Evolutionary conservation across 2,797 vertebrate genomes (phyloP).

Genomic region (Anguilla megastoma): DNA sequence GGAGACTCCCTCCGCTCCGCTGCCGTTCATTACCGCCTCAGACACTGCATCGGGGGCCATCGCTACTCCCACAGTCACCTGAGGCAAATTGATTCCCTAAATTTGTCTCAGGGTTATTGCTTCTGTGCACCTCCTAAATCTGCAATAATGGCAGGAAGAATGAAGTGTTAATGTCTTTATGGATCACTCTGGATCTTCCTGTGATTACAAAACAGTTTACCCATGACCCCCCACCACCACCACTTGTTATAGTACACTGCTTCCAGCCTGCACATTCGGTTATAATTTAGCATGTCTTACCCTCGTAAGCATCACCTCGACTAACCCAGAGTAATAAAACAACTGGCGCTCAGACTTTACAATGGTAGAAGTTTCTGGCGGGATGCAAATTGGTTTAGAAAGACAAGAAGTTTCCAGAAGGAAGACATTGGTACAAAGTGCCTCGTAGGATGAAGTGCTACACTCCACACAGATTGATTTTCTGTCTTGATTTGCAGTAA

Average conservation of each 20-base stretch:
- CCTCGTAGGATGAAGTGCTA: not conserved
- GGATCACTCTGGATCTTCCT: constrained; percentile 52
- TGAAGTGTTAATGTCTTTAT: constrained; percentile 64
- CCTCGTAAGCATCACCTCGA: not conserved
- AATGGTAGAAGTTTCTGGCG: not conserved
- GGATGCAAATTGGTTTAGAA: not conserved
- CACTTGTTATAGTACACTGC: not conserved
- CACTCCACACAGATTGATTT: not conserved
- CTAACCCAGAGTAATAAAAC: not conserved
- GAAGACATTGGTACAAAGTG: not conserved
- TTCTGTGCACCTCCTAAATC: constrained; percentile 51
- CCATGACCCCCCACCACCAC: constrained; percentile 30
- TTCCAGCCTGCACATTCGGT: not conserved
- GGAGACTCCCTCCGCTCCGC: constrained; percentile 46
- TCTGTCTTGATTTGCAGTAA: not conserved
- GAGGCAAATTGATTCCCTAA: constrained; percentile 48
- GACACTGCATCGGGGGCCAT: not conserved
- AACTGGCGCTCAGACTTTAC: not conserved
- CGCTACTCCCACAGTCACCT: constrained; percentile 31
- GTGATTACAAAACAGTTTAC: constrained; percentile 55
- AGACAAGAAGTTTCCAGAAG: not conserved
- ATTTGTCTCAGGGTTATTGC: constrained; percentile 63
- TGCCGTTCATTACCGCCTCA: constrained; percentile 21
- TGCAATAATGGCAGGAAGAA: constrained; percentile 49
- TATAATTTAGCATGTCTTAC: not conserved